phyloP scores from a whole-genome alignment of 1,140 invertebrate genomes.

The Drosophila ogumai region DNA sequence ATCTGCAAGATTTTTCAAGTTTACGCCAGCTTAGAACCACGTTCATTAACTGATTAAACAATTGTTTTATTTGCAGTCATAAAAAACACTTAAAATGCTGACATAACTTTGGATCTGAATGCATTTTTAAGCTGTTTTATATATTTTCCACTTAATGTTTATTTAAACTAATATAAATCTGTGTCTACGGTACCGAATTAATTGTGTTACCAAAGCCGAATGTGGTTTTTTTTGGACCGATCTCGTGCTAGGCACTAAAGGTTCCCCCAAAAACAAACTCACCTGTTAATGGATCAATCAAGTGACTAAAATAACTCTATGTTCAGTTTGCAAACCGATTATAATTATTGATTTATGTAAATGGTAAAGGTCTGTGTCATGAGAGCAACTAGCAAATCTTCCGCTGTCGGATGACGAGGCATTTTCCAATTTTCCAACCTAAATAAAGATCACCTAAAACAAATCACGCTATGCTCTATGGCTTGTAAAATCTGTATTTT shows the following conservation, averaged over 20 bases:
- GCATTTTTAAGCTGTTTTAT: neutral
- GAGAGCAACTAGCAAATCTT: constrained; percentile 9
- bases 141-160: neutral
- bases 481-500: constrained; percentile 4
- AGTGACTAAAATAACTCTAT: constrained; percentile 16
- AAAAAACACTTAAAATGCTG: neutral
- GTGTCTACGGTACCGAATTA: constrained; percentile 9
- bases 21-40: too few relatives aligned
- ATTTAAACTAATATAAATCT: neutral
- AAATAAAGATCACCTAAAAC: neutral
- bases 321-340: constrained; percentile 20
- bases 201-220: constrained; percentile 20
- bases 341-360: constrained; percentile 30
- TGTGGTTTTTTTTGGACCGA: constrained; percentile 14
- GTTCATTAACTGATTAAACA: neutral
- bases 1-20: neutral
- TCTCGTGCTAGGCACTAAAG: constrained; percentile 41
- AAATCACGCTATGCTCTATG: constrained; percentile 39
- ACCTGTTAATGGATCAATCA: constrained; percentile 31
- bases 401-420: constrained; percentile 27
- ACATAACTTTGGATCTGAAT: neutral
- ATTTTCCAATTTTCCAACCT: constrained; percentile 9
- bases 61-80: neutral
- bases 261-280: constrained; percentile 3
- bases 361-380: constrained; percentile 22